Evolutionary conservation across 1,140 invertebrate genomes (phyloP).

Genomic region (Drosophila eugracilis): DNA sequence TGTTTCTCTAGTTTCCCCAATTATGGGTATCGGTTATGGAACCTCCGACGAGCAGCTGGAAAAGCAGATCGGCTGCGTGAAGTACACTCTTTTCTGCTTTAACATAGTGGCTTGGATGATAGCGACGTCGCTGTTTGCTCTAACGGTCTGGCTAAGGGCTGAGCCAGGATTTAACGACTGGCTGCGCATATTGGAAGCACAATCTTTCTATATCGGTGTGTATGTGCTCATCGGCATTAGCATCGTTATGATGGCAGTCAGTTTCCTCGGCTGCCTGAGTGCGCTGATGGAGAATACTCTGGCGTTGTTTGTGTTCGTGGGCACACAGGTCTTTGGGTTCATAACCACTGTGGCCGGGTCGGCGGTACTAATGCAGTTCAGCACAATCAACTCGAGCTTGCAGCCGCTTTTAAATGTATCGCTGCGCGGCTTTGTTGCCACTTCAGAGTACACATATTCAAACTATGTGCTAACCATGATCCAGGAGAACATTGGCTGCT

Average conservation of each 20-base stretch:
- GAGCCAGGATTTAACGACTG: slow-evolving; percentile 93
- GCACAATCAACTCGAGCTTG: slow-evolving; percentile 91
- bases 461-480: slow-evolving; percentile 90
- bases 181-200: slow-evolving; percentile 90
- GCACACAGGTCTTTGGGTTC: slow-evolving; percentile 89
- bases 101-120: slow-evolving; percentile 90
- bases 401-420: slow-evolving; percentile 90
- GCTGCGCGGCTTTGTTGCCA: slow-evolving; percentile 89
- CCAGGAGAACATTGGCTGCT: slow-evolving; percentile 95
- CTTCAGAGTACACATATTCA: slow-evolving; percentile 87
- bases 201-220: slow-evolving; percentile 92
- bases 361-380: slow-evolving; percentile 91
- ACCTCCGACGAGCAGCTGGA: slow-evolving; percentile 85
- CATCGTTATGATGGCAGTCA: slow-evolving; percentile 89
- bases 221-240: slow-evolving; percentile 91
- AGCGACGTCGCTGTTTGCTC: slow-evolving; percentile 90
- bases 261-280: slow-evolving; percentile 91
- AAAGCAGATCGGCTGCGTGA: slow-evolving; percentile 89
- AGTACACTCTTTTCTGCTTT: slow-evolving; percentile 90
- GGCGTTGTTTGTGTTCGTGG: slow-evolving; percentile 88
- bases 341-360: slow-evolving; percentile 90
- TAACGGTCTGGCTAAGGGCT: slow-evolving; percentile 92
- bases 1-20: slow-evolving; percentile 9
- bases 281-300: slow-evolving; percentile 89
- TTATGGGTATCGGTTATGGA: slow-evolving; percentile 77